Base-by-base conservation (phyloP, 2,113 vertebrate genomes). In the Eurystomus gularis region DNA sequence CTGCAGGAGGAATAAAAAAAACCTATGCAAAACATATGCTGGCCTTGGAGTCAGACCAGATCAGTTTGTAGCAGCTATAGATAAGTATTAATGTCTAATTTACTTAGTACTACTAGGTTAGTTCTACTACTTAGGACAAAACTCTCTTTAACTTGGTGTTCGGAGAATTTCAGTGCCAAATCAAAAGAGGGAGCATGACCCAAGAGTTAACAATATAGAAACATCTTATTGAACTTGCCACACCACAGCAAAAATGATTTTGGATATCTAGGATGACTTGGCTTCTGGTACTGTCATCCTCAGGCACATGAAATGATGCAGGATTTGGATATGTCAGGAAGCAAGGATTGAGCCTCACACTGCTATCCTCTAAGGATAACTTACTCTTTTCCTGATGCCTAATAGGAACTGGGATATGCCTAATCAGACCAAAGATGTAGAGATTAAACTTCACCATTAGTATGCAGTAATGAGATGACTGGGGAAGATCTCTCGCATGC, bases 351-450 rank as follows among this genome's bases (percentile, higher is more conserved):
- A 90, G 58, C 44, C 49, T 83, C 39, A 37, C 1, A 6, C 61
- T 95, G 40, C 62, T 94, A 44, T 95, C 85, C 92, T 86, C 87
- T 96, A 35, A 93, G 62, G 70, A 35, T 61, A 91, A 42, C 78
- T 87, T 76, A 31, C 33, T 62, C 17, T 91, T 87, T 95, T 94
- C 78, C 71, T 91, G 62, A 88, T 91, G 70, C 54, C 28, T 91
- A 73, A 62, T 65, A 87, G 28, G 78, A 85, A 26, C 46, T 7
- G 16, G 55, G 57, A 81, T 90, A 71, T 82, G 86, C 69, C 90
- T 93, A 73, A 96, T 96, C 55, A 94, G 88, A 86, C 55, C 68
- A 84, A 79, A 96, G 95, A 96, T 96, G 69, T 29, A 86, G 65
- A 93, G 95, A 96, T 97, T 94, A 95, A 88, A 86, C 69, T 71